Conservation (phyloP, 1,140 invertebrate species). For the Micrasema longulum region DNA sequence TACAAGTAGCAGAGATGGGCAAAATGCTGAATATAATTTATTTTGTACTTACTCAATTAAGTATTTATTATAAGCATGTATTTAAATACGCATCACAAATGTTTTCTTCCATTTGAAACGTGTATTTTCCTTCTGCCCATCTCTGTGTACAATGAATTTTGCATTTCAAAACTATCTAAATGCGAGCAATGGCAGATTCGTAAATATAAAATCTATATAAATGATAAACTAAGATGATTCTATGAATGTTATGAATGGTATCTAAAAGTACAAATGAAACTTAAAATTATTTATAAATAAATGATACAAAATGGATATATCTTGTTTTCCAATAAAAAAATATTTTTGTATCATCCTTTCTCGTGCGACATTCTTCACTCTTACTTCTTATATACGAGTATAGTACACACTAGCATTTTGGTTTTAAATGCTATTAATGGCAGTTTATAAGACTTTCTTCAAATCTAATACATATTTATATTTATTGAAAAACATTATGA, state of each 20-base stretch:
- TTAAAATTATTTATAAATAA: constrained; percentile 33
- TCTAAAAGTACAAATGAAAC: constrained; percentile 34
- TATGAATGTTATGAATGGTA: constrained; percentile 27
- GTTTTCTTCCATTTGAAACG: constrained; percentile 31
- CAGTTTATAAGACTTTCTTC: constrained; percentile 36
- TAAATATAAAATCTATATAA: constrained; percentile 22
- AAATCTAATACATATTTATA: constrained; percentile 24
- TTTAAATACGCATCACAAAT: constrained; percentile 43
- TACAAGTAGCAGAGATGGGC: constrained; percentile 50
- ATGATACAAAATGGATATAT: constrained; percentile 20
- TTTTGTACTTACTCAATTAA: background rate
- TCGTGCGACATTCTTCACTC: background rate
- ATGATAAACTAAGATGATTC: constrained; percentile 26
- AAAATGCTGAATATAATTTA: constrained; percentile 27
- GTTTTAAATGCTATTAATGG: constrained; percentile 32
- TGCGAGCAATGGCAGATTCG: constrained; percentile 24
- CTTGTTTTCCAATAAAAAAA: constrained; percentile 15
- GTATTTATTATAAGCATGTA: constrained; percentile 37
- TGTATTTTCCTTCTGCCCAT: constrained; percentile 46
- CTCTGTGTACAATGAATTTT: constrained; percentile 43
- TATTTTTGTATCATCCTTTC: background rate
- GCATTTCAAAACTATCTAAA: constrained; percentile 39
- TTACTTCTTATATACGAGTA: constrained; percentile 13
- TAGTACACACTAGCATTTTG: constrained; percentile 27
- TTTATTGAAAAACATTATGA: constrained; percentile 30